Conservation (phyloP, 2,888 invertebrate genomes). For the Carpatolechia fugitivella region DNA sequence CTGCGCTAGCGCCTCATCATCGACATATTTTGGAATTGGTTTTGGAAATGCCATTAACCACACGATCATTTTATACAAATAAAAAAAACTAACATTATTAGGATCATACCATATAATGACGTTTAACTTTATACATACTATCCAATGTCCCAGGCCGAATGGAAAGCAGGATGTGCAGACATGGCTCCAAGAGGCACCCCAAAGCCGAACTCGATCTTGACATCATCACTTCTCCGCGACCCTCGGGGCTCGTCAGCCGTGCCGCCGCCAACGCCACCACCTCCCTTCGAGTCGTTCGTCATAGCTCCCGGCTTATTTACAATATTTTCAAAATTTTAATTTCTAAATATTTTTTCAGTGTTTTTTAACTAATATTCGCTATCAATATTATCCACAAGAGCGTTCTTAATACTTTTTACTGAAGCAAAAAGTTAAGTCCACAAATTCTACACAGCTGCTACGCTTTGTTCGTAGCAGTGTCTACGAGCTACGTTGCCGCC, state of each 20-base stretch:
- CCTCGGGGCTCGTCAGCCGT: constrained; percentile 27
- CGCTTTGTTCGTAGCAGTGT: constrained; percentile 3
- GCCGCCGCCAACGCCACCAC: background rate
- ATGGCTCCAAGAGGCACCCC: constrained; percentile 74
- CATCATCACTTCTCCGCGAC: constrained; percentile 66
- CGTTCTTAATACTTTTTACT: background rate
- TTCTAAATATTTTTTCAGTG: too few relatives aligned
- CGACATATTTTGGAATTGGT: too few relatives aligned
- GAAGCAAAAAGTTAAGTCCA: constrained; percentile 8
- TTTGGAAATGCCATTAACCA: too few relatives aligned
- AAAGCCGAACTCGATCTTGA: constrained; percentile 77
- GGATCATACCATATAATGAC: too few relatives aligned
- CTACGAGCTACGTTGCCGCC: constrained; percentile 20
- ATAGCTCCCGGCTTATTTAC: constrained; percentile 28
- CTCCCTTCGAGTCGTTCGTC: constrained; percentile 50
- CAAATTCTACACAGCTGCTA: too few relatives aligned
- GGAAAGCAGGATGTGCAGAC: constrained; percentile 75
- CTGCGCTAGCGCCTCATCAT: too few relatives aligned
- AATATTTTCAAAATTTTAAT: background rate
- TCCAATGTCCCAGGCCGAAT: constrained; percentile 76
- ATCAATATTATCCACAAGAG: too few relatives aligned
- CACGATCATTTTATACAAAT: too few relatives aligned
- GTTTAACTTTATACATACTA: constrained; percentile 49
- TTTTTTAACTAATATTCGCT: too few relatives aligned
- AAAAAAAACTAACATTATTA: too few relatives aligned